Base-by-base conservation (phyloP, 2,888 invertebrate species). In the Hyposoter dolosus region DNA sequence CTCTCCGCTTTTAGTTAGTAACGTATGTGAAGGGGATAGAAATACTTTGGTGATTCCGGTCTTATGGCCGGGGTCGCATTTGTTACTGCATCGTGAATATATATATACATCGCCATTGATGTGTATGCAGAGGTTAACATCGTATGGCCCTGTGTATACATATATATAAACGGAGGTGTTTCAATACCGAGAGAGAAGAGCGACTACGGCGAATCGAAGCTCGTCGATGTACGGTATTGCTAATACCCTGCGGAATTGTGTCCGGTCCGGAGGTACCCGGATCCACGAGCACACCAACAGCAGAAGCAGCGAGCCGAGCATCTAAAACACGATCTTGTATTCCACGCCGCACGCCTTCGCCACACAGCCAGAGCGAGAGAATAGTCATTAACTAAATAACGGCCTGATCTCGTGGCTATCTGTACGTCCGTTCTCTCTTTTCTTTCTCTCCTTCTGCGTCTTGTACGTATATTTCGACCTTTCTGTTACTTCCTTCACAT, bases 311-410 rank as follows among this genome's bases (percentile, higher is more conserved):
- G 89, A 91, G 91, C 90, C 89, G 90, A 92, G 91, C 93, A 94
- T 94, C 93, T 93, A 92, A 92, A 93, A 93, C 93, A 93, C 93
- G 93, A 94, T 93, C 93, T 93, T 92, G 93, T 93, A 93, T 93
- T 93, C 93, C 91, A 90, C 89, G 89, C 89, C 89, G 90, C 90
- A 89, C 90, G 89, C 85, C 91, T 90, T 81, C 87, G 65, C 80
- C 77, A 68, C 84, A 72, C 79, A 84, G 90, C 90, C 89, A 90
- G 90, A 90, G 91, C 92, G 92, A 93, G 93, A 93, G 93, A 94
- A 93, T 93, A 93, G 93, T 94, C 94, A 94, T 94, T 94, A 94
- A 93, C 93, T 93, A 93, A 94, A 93, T 93, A 94, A 93, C 93
- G 92, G 92, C 92, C 91, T 88, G 91, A 91, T 91, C 90, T 88